Evolutionary conservation across 2,888 invertebrate genomes (phyloP).

Genomic region (Erpobdella octoculata): DNA sequence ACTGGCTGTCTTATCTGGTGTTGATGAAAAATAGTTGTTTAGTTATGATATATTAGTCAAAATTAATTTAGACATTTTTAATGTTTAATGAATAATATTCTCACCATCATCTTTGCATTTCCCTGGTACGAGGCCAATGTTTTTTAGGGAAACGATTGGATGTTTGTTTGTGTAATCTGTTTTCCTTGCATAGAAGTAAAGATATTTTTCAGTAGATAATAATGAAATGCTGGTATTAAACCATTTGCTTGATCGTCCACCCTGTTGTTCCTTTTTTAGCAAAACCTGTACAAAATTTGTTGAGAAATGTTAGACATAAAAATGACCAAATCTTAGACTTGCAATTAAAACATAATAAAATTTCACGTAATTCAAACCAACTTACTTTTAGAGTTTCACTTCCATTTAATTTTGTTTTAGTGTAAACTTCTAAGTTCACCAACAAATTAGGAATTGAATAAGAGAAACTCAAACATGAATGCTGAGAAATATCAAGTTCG

Average conservation of each 20-base stretch:
- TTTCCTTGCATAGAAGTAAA: constrained; percentile 5
- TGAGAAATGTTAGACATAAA: not conserved
- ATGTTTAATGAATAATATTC: not conserved
- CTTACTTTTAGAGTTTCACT: not conserved
- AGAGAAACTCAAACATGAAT: constrained; percentile 8
- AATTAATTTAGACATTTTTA: too few relatives aligned
- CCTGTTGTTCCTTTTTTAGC: not conserved
- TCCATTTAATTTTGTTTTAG: not conserved
- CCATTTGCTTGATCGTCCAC: not conserved
- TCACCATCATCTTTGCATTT: not conserved
- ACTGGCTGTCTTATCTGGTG: too few relatives aligned
- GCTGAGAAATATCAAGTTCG: not conserved
- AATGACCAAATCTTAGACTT: not conserved
- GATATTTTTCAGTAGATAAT: not conserved
- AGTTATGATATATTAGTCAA: too few relatives aligned
- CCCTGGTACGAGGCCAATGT: constrained; percentile 18
- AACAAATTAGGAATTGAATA: not conserved
- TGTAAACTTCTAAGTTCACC: not conserved
- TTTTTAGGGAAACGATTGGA: constrained; percentile 9
- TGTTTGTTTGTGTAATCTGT: constrained; percentile 10
- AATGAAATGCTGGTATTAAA: not conserved
- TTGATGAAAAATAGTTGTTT: too few relatives aligned
- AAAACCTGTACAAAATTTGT: not conserved
- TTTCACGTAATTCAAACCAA: not conserved
- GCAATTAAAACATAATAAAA: not conserved